Evolutionary conservation across 2,888 invertebrate species (phyloP).

Genomic region (Mylabris sibirica): DNA sequence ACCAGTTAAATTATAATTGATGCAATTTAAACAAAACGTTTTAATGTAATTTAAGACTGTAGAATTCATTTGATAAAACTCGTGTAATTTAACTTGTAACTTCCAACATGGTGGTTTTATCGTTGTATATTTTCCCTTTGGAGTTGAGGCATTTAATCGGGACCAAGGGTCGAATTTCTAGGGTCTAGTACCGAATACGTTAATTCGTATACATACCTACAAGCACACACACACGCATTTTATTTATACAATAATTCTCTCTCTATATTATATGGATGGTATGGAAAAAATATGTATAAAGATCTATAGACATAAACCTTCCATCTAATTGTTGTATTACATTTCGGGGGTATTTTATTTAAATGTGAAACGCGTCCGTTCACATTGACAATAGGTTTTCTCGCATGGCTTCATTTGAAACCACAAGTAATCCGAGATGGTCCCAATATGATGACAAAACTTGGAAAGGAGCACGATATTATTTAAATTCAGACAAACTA

Average conservation of each 20-base stretch:
- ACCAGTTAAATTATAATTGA: conserved; percentile 4
- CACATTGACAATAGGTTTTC: conserved; percentile 52
- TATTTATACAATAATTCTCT: neutral
- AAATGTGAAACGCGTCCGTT: conserved; percentile 51
- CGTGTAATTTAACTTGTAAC: conserved; percentile 10
- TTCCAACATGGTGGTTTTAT: conserved; percentile 12
- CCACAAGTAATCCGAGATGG: conserved; percentile 56
- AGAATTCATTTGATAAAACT: neutral
- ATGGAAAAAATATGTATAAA: conserved; percentile 1
- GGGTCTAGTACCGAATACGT: neutral
- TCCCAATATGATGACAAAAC: conserved; percentile 47
- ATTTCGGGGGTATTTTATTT: conserved; percentile 49
- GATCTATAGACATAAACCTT: conserved; percentile 45
- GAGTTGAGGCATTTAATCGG: conserved; percentile 9
- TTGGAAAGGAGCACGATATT: conserved; percentile 33
- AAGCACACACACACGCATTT: neutral
- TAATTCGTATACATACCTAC: neutral
- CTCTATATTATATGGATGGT: neutral
- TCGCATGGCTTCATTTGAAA: conserved; percentile 56
- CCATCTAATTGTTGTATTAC: conserved; percentile 55
- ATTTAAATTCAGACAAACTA: conserved; percentile 39
- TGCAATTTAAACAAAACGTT: neutral
- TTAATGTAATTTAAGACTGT: neutral
- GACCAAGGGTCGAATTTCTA: conserved; percentile 10
- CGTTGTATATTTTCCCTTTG: conserved; percentile 8